These are phyloP conservation scores for Ephialtes manifestator DNA, from an alignment of 2,888 invertebrate genomes.

Conservation along the genomic window DNA sequence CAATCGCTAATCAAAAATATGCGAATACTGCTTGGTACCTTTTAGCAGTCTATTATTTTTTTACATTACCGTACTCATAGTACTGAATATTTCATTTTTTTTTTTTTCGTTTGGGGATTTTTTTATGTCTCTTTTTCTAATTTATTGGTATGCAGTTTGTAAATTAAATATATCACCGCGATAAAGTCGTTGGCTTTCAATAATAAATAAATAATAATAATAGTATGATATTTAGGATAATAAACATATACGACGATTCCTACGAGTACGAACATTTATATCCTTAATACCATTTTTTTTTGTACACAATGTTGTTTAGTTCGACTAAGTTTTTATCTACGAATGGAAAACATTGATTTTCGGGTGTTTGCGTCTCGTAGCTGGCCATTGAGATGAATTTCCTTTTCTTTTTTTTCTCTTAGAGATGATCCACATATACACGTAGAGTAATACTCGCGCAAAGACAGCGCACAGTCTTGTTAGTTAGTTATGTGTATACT, in stretches of 20 bases:
- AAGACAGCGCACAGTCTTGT: constrained; percentile 40
- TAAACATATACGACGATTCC: constrained; percentile 62
- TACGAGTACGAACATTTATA: constrained; percentile 69
- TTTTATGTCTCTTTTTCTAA: background rate
- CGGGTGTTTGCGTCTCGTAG: constrained; percentile 76
- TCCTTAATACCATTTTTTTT: constrained; percentile 55
- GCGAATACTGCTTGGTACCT: constrained; percentile 59
- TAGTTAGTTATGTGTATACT: background rate
- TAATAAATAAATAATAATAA: constrained; percentile 39
- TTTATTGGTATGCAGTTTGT: constrained; percentile 14
- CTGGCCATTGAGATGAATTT: constrained; percentile 78
- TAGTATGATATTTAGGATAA: constrained; percentile 50
- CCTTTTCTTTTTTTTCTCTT: constrained; percentile 22
- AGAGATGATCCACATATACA: constrained; percentile 19
- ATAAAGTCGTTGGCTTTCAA: constrained; percentile 38
- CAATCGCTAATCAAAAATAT: constrained; percentile 65
- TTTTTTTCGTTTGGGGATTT: background rate
- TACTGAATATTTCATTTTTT: constrained; percentile 9
- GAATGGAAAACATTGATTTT: constrained; percentile 84
- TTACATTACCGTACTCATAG: background rate
- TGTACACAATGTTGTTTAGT: constrained; percentile 69
- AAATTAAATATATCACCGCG: constrained; percentile 28
- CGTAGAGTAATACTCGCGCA: constrained; percentile 15
- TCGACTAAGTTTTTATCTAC: constrained; percentile 74
- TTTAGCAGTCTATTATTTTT: constrained; percentile 43